phyloP scores from a whole-genome alignment of 2,888 invertebrate species.

The Drosophila fulvimacula region DNA sequence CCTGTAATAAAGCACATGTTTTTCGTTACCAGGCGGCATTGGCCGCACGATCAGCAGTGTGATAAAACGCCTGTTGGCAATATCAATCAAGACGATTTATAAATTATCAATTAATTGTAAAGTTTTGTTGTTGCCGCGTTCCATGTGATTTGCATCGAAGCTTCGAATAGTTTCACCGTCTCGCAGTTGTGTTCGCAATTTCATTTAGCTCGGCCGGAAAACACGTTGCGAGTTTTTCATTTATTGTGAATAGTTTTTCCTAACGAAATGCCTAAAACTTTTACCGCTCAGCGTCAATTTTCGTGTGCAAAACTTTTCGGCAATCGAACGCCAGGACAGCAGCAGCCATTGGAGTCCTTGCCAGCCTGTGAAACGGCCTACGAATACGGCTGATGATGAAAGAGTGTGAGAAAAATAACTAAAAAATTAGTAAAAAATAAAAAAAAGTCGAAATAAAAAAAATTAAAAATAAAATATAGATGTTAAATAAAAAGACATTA shows the following conservation, averaged over 20 bases:
- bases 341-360: conserved; percentile 10
- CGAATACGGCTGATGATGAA: conserved; percentile 61
- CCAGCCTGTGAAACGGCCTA: conserved; percentile 28
- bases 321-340: conserved; percentile 6
- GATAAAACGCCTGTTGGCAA: conserved; percentile 4
- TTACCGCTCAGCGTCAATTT: conserved; percentile 28
- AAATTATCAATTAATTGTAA: conserved; percentile 47
- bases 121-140: conserved; percentile 4
- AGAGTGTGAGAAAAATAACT: neutral
- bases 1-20: conserved; percentile 4
- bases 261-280: conserved; percentile 67
- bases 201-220: conserved; percentile 26
- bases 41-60: neutral
- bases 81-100: conserved; percentile 56
- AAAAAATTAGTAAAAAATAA: neutral
- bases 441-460: neutral
- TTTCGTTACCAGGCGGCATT: conserved; percentile 11
- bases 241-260: conserved; percentile 21
- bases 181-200: conserved; percentile 34
- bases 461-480: no score
- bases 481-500: no score
- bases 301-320: conserved; percentile 33
- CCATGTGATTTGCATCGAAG: conserved; percentile 6
- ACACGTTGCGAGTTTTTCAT: conserved; percentile 11
- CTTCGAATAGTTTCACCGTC: conserved; percentile 10